Evolutionary conservation across 2,113 vertebrate species (phyloP), one percentile per base, ranked within the genome.

Genomic region (Peromyscus polionotus): DNA sequence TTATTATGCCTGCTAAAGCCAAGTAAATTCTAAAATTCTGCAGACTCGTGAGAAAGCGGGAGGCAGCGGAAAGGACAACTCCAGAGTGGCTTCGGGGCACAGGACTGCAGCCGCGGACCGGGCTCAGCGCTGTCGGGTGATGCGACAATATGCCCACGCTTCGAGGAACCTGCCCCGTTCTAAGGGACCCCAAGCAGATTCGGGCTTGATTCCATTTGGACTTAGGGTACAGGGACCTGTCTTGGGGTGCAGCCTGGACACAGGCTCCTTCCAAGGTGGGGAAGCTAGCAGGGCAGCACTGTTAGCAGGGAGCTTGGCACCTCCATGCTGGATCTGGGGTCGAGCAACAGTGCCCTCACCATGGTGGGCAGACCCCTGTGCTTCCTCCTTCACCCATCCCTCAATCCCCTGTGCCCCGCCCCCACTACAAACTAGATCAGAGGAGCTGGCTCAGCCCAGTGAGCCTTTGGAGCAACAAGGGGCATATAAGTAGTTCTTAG

Each of bases 11-110:
- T 81, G 76, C 91, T 75, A 57, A 88, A 77, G 39, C 68, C 45
- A 91, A 90, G 72, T 22, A 90, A 16, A 92, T 91, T 77, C 81
- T 75, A 72, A 86, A 93, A 94, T 88, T 89, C 91, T 75, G 48
- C 76, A 57, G 67, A 76, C 57, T 73, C 11, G 36, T 92, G 86
- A 89, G 95, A 76, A 92, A 68, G 63, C 36, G n/a, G 68, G 70
- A 51, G 72, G 42, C 22, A 5, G 39, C 75, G 79, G 51, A 36
- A 24, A n/a, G 10, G 48, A 31, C 0, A 9, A 63, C 13, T 17
- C 12, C 51, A 2, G 0, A 59, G 28, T 19, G 54, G 68, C 33
- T 90, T 45, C 20, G 1, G 17, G 48, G 7, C 16, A 19, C 7
- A 51, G 67, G 7, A 36, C 84, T 0, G 0, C 5, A 51, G 57